Evolutionary conservation across 2,888 invertebrate genomes (phyloP), one percentile per base, ranked within the genome.

Genomic region (Bombyx huttoni): DNA sequence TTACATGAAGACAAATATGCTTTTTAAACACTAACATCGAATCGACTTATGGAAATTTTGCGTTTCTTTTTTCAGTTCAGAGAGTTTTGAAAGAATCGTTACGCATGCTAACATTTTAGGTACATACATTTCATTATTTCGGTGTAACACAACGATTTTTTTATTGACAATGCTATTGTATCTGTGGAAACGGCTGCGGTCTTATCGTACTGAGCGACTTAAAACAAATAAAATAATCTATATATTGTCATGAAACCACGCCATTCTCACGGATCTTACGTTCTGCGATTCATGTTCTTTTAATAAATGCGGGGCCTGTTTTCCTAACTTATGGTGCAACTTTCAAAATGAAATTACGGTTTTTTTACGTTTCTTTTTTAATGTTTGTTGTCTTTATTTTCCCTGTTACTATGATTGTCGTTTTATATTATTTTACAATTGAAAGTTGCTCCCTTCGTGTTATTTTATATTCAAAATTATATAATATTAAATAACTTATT

Each of bases 61-160:
- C 13, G 54, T 68, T 68, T 72, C 49, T 78, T 77, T 78, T 78
- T 84, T 82, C 80, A 83, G 82, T 80, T 65, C 69, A 66, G 61
- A 71, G 78, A 70, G 68, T 79, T 68, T 76, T 77, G 73, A 77
- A 76, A 71, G 58, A 78, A 75, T 77, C 73, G 83, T 83, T 84
- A 83, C 81, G 83, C 84, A 82, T 83, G 84, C 73, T 69, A 69
- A 68, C 59, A 67, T 62, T 54, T 56, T 55, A 52, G 35, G 24
- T 50, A 53, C 34, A 50, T 49, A 47, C 34, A 51, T 51, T 51
- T 33, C 48, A 51, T 14, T 51, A 49, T 48, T 49, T 33, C n/a
- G 9, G 34, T 48, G 33, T 48, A 40, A 40, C 12, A 40, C 3
- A 40, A 10, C 48, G 24, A 48, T 48, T 14, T 24, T n/a, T 33